These are phyloP conservation scores for Brachypodius melanocephalos DNA, from an alignment of 2,113 vertebrate species.

Conservation along the genomic window DNA sequence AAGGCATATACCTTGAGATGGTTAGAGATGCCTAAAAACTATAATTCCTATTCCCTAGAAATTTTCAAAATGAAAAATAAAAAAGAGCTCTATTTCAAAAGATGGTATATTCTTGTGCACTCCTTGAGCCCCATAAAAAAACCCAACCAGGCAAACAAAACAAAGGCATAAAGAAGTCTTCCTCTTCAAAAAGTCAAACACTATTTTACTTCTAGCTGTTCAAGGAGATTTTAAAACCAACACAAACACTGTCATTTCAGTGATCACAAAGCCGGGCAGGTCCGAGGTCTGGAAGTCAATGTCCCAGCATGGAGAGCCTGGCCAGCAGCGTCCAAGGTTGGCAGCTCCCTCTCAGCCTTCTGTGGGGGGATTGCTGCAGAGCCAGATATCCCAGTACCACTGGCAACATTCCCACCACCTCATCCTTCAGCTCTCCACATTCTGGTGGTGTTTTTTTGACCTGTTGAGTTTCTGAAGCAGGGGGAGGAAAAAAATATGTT, in stretches of 20 bases:
- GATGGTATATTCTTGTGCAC: accelerated
- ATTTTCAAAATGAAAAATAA: background rate
- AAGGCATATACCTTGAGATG: background rate
- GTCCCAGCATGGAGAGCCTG: accelerated
- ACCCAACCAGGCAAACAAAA: accelerated
- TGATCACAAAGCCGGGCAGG: background rate
- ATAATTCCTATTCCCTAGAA: background rate
- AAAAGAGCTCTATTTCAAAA: background rate
- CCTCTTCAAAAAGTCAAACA: background rate
- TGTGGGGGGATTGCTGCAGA: background rate
- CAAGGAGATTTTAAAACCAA: background rate
- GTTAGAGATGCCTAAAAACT: background rate
- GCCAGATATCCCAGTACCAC: background rate
- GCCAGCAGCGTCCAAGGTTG: background rate
- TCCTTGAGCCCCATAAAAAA: background rate
- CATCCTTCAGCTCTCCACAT: background rate
- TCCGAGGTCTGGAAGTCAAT: accelerated
- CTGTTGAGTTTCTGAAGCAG: background rate
- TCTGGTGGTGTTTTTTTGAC: background rate
- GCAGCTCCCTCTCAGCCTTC: background rate
- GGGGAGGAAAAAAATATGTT: accelerated
- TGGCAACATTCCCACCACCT: background rate
- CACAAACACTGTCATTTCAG: background rate
- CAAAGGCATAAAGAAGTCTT: background rate
- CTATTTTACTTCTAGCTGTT: background rate